Evolutionary conservation across 2,797 vertebrate genomes (phyloP).

Genomic region (Falco cherrug): DNA sequence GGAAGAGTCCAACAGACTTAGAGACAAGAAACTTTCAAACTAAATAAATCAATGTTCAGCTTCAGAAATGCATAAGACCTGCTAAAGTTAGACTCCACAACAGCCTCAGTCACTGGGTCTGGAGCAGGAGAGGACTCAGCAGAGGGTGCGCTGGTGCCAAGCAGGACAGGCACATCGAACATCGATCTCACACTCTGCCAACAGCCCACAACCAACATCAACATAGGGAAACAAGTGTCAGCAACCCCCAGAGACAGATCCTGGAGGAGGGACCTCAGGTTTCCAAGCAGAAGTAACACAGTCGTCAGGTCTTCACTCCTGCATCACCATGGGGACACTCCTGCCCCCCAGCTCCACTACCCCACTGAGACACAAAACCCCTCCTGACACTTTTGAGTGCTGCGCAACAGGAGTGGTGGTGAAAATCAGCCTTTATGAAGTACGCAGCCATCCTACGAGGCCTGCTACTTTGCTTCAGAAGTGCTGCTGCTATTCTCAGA

Average conservation of each 20-base stretch:
- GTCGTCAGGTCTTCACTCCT: not conserved
- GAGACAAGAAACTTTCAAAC: not conserved
- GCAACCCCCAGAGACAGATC: not conserved
- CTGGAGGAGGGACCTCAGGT: not conserved
- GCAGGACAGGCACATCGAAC: not conserved
- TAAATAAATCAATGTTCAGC: not conserved
- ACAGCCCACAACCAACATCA: rapidly evolving
- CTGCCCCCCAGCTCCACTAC: not conserved
- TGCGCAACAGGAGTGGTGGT: not conserved
- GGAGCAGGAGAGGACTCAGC: not conserved
- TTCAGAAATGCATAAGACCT: not conserved
- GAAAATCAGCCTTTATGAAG: not conserved
- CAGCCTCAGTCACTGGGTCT: not conserved
- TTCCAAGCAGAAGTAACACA: not conserved
- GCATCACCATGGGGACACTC: not conserved
- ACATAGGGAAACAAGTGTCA: not conserved
- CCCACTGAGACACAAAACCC: not conserved
- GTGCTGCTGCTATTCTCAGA: not conserved
- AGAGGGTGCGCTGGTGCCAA: not conserved
- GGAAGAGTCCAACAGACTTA: not conserved
- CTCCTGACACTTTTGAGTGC: not conserved
- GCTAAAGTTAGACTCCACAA: not conserved
- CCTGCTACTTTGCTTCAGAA: not conserved
- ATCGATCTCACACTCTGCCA: not conserved
- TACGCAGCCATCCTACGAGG: rapidly evolving